Base-by-base conservation (phyloP, 2,113 vertebrate genomes). In the Propithecus coquereli region DNA sequence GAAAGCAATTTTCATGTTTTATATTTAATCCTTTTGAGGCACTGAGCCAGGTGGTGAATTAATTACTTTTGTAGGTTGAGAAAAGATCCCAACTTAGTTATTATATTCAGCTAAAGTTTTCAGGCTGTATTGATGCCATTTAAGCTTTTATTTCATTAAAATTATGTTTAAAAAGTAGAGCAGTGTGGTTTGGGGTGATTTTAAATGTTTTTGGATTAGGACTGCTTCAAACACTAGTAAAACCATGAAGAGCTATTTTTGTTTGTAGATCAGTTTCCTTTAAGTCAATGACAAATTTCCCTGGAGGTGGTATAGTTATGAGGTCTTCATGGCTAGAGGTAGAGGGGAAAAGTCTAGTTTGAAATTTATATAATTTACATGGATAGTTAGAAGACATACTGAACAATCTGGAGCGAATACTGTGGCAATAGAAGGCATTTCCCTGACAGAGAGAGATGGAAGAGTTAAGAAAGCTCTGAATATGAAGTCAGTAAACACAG, bases 1-100 rank as follows among this genome's bases (percentile, higher is more conserved):
- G 66, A 95, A 96, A 96, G 97, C 95, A 95, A 97, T 96, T 97
- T 98, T 95, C 93, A 63, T 91, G 94, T 98, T 97, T 97, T 97
- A 96, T 96, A 92, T 97, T 96, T 97, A 98, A 97, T 97, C 89
- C 97, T 96, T 91, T 77, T 18, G 96, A 95, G 91, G 94, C 95
- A 22, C 43, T 82, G 89, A 96, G 97, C 97, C 97, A 98, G 96
- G 91, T 97, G 97, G 91, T 92, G 92, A 96, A 93, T 97, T 97
- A 97, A 97, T 96, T 96, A 91, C 94, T 93, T 96, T 87, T 57
- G 80, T 77, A 96, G 87, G 65, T 87, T 94, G 86, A 97, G 94
- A 95, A 94, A 97, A 96, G 73, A 93, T 94, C 80, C 83, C 87
- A 94, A 85, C 94, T 90, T 83, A 34, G 85, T 81, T 97, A 86